Percentiles rank a stretch among this genome's conserved stretches.
phyloP scores from a whole-genome alignment of 2,888 invertebrate genomes.

The Drosophila kuntzei region DNA sequence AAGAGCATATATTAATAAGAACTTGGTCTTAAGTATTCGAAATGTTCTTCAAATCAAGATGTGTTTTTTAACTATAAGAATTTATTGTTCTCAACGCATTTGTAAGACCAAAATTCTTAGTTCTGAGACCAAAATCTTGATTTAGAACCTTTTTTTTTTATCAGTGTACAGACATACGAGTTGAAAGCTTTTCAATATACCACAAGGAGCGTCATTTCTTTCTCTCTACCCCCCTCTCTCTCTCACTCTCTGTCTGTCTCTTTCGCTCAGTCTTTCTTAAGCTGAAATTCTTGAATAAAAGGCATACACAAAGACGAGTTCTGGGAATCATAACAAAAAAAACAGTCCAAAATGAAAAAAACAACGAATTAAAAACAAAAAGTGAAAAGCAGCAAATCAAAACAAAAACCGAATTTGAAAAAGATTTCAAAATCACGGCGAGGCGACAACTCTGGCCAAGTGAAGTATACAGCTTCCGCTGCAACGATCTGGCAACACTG shows the following conservation, averaged over 20 bases:
- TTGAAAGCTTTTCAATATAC: neutral
- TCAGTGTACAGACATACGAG: too few species aligned
- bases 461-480: conserved; percentile 3
- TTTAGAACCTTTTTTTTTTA: too few species aligned
- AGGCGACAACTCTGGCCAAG: conserved; percentile 5
- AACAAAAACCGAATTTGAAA: neutral
- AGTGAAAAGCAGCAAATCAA: neutral
- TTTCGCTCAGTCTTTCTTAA: conserved; percentile 17
- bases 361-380: conserved; percentile 11
- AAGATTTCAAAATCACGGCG: neutral
- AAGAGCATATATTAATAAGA: too few species aligned
- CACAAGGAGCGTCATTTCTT: conserved; percentile 4
- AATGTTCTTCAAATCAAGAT: too few species aligned
- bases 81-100: too few species aligned
- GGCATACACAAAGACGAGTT: conserved; percentile 42
- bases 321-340: conserved; percentile 34
- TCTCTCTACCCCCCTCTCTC: conserved; percentile 12
- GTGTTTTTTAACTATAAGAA: too few species aligned
- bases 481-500: conserved; percentile 17
- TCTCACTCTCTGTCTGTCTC: neutral
- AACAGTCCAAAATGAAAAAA: conserved; percentile 16
- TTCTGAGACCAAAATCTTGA: too few species aligned
- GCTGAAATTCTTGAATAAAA: conserved; percentile 47
- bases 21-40: too few species aligned
- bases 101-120: too few species aligned